Base-by-base conservation (phyloP, 2,797 vertebrate species). In the Picus viridis region DNA sequence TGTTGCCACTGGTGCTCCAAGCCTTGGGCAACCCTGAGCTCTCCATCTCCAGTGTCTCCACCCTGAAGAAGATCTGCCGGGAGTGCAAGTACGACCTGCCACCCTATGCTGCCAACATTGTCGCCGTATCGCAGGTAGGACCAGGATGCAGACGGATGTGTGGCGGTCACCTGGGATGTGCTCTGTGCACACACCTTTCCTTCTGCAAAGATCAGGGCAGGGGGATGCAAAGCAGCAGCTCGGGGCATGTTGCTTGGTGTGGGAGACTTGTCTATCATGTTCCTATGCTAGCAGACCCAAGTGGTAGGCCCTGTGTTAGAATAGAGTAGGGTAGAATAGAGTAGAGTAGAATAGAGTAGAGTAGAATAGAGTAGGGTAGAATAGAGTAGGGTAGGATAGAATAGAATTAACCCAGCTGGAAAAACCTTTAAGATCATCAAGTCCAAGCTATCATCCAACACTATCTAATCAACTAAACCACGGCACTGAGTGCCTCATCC, bases 61-160 rank as follows among this genome's bases (percentile, higher is more conserved):
- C 99, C 4, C 98, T 99, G 56, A 99, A 99, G 97, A 99, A 99
- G 97, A 99, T 99, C 95, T 99, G 99, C 95, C 98, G 99, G 87
- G 99, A 99, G 95, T 99, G 99, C 98, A 99, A 99, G 97, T 99
- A 99, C 3, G 99, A 99, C 97, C 98, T 99, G 95, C 98, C 99
- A 0, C 99, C 99, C 20, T 99, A 99, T 13, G 99, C 99, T 57
- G 98, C 98, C 94, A 99, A 99, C 97, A 99, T 99, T 13, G 99
- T 99, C 7, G 99, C 99, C 6, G 99, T 99, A 81, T 99, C 99
- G 29, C 99, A 99, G 99, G 99, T 99, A 97, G 65, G 94, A 56
- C 22, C 47, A 30, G 43, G 24, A 11, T 75, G 65, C 56, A 58
- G 59, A 10, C 19, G n/a, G 27, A 14, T 0, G 0, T 29, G 10